A percentile compares a stretch with the other conserved stretches of the same genome.
phyloP scores from a whole-genome alignment of 2,797 vertebrate genomes.

The Macropus fuliginosus region DNA sequence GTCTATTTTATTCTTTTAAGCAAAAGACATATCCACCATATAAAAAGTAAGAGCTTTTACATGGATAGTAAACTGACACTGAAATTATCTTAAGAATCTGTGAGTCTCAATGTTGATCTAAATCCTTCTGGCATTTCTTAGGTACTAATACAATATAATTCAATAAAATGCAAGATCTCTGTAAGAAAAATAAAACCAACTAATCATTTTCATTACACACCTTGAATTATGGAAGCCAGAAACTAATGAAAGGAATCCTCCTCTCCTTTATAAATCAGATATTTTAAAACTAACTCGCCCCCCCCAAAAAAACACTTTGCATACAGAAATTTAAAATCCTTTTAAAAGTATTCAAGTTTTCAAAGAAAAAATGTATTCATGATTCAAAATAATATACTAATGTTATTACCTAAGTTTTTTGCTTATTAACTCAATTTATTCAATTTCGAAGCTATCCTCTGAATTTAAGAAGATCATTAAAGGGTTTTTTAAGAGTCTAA shows the following conservation, averaged over 20 bases:
- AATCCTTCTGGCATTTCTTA: constrained; percentile 33
- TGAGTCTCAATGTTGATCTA: constrained; percentile 53
- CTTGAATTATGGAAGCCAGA: constrained; percentile 51
- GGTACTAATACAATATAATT: constrained; percentile 9
- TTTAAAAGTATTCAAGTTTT: constrained; percentile 28
- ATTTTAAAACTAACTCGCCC: constrained; percentile 18
- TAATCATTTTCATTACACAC: constrained; percentile 53
- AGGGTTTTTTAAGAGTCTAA: constrained; percentile 60
- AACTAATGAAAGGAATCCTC: constrained; percentile 42
- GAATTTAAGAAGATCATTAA: constrained; percentile 52
- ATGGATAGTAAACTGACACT: constrained; percentile 35
- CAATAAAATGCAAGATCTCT: constrained; percentile 31
- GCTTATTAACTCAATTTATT: constrained; percentile 62
- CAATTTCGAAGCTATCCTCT: constrained; percentile 66
- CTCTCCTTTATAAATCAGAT: constrained; percentile 50
- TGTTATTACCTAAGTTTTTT: constrained; percentile 51
- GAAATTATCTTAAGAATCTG: constrained; percentile 39
- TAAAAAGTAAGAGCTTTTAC: constrained; percentile 37
- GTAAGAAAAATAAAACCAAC: not conserved
- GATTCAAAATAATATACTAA: constrained; percentile 40
- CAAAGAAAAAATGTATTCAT: constrained; percentile 37
- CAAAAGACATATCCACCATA: constrained; percentile 28
- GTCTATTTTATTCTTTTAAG: constrained; percentile 43
- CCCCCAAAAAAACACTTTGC: constrained; percentile 34
- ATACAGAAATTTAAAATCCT: constrained; percentile 25